Conservation (phyloP, 2,113 vertebrate species). For the Rhea pennata region DNA sequence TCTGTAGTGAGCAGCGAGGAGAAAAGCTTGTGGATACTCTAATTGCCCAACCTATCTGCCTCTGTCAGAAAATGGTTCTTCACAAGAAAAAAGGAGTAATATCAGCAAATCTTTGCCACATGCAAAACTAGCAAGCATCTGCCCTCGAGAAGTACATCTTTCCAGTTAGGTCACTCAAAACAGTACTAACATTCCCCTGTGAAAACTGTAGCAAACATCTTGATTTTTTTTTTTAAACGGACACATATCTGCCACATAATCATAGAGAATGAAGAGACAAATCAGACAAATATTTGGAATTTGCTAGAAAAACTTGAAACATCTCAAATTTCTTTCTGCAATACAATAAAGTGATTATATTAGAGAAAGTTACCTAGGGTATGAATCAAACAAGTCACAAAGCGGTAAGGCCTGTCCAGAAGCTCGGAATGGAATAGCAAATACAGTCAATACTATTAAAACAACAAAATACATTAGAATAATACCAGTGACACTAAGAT, state of each 20-base stretch:
- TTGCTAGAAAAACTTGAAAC: neutral
- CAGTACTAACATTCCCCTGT: neutral
- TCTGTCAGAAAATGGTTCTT: fast-evolving
- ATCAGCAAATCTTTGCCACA: neutral
- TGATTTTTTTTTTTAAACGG: neutral
- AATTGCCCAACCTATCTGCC: neutral
- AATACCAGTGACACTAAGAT: neutral
- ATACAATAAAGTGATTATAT: neutral
- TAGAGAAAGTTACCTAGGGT: neutral
- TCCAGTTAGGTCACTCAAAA: neutral
- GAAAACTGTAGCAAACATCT: neutral
- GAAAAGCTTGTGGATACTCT: neutral
- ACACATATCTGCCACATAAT: neutral
- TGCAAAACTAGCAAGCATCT: neutral
- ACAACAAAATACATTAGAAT: neutral
- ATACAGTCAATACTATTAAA: neutral
- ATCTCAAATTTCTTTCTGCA: neutral
- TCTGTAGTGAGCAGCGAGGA: fast-evolving
- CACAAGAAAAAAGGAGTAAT: neutral
- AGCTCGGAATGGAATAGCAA: neutral
- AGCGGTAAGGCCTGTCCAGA: neutral
- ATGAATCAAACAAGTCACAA: neutral
- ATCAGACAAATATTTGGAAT: neutral
- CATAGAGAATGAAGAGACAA: neutral
- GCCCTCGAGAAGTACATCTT: neutral